A percentile compares a stretch with the other conserved stretches of the same genome.
Conservation (phyloP, 2,888 invertebrate genomes). For the Lycocerus yunnanus region DNA sequence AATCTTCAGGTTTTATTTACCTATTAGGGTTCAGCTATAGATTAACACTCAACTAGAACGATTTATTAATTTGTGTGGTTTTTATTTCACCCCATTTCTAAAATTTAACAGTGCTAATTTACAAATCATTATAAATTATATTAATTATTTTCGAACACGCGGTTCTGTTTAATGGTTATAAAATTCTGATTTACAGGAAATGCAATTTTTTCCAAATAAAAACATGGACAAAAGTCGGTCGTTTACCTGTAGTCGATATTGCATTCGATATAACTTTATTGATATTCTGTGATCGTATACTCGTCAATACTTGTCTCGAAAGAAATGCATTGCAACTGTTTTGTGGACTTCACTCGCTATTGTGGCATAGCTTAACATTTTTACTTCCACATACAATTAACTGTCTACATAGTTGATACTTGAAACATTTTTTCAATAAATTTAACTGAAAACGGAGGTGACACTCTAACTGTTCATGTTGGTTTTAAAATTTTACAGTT, state of each 20-base stretch:
- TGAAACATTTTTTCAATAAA: slow-evolving; percentile 42
- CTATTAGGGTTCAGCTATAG: too few relatives aligned
- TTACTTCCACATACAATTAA: slow-evolving; percentile 46
- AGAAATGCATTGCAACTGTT: slow-evolving; percentile 40
- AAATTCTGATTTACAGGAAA: neutral
- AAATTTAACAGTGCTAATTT: too few relatives aligned
- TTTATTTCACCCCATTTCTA: too few relatives aligned
- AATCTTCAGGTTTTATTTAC: too few relatives aligned
- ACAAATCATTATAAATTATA: too few relatives aligned
- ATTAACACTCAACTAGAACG: too few relatives aligned
- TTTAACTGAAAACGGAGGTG: neutral
- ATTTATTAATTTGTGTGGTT: too few relatives aligned
- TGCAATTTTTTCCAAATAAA: neutral
- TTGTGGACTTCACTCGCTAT: slow-evolving; percentile 40
- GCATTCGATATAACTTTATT: slow-evolving; percentile 40
- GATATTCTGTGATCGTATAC: slow-evolving; percentile 43
- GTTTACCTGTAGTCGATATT: slow-evolving; percentile 38
- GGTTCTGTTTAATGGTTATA: neutral
- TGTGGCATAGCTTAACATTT: slow-evolving; percentile 46
- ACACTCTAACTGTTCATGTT: neutral
- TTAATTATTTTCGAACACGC: neutral
- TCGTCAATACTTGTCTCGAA: slow-evolving; percentile 43
- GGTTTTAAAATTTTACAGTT: neutral
- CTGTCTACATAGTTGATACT: slow-evolving; percentile 44
- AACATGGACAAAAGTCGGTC: slow-evolving; percentile 20